These are phyloP conservation scores for Kryphioiulus occultus DNA, from an alignment of 2,888 invertebrate genomes.

Conservation along the genomic window DNA sequence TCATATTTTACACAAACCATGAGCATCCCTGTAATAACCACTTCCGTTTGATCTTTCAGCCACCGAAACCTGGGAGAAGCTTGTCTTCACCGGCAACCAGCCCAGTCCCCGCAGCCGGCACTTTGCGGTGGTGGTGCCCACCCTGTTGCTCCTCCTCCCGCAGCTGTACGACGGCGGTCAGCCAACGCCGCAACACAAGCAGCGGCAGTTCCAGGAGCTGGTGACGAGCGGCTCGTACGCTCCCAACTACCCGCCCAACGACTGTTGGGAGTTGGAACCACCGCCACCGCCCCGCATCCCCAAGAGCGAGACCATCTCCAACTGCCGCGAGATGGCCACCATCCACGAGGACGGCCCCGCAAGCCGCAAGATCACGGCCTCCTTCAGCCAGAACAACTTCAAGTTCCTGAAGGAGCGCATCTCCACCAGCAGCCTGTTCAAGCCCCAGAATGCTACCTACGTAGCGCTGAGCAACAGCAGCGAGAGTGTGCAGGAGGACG, in stretches of 20 bases:
- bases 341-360: constrained; percentile 32
- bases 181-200: constrained; percentile 6
- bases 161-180: constrained; percentile 9
- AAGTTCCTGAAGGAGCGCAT: constrained; percentile 51
- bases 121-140: constrained; percentile 56
- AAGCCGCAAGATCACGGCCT: constrained; percentile 42
- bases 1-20: too few species aligned
- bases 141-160: constrained; percentile 52
- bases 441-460: constrained; percentile 52
- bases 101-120: constrained; percentile 58
- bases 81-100: constrained; percentile 60
- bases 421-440: constrained; percentile 53
- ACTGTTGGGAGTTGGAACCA: constrained; percentile 43
- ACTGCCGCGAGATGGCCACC: constrained; percentile 41
- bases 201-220: constrained; percentile 33
- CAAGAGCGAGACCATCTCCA: constrained; percentile 50
- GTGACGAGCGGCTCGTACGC: constrained; percentile 27
- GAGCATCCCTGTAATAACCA: too few species aligned
- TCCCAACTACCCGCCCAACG: constrained; percentile 7
- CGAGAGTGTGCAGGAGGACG: constrained; percentile 53
- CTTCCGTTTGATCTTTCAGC: constrained; percentile 63
- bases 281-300: neutral
- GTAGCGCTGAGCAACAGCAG: constrained; percentile 54
- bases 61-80: constrained; percentile 78
- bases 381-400: constrained; percentile 51